Evolutionary conservation across 2,888 invertebrate species (phyloP), one percentile per base, ranked within the genome.

Genomic region (Amorpha juglandis): DNA sequence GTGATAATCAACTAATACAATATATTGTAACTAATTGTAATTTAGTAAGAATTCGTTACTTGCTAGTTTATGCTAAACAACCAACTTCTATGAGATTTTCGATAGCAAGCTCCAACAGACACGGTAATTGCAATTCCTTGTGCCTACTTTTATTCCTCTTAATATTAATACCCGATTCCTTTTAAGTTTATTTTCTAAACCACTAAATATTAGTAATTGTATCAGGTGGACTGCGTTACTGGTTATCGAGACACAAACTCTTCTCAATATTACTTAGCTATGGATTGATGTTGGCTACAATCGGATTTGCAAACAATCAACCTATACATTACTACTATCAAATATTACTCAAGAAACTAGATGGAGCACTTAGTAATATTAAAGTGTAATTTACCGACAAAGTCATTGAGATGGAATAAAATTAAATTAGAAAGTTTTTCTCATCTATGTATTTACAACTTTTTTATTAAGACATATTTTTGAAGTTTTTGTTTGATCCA

Each of bases 11-110:
- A 68, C 67, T 78, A 63, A 76, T 96, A 76, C 97, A 97, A 87
- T 96, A 96, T 78, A 93, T 97, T 52, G 96, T 97, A 19, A 95
- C 95, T 63, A 97, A 97, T 79, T 96, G 96, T 79, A 97, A 97
- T 74, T 90, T 96, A 75, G 94, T 97, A 14, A 94, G 96, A 71
- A 94, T 97, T 21, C 95, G 96, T 70, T 97, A 97, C 84, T 89
- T 98, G 66, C 90, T 97, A 67, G 95, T 97, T 19, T 97, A 97
- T 79, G 94, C 94, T 42, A 92, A 92, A 72, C 92, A 92, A 72
- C 89, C 92, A 19, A 81, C 88, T 42, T 84, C 88, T 0, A 84
- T 90, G 84, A 83, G 92, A 71, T 89, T 91, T 73, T 86, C 90
- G 33, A 81, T 87, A 45, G 68, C 85, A 50, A 86, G 71, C 70